Conservation (phyloP, 2,113 vertebrate genomes). For the Sorex araneus region DNA sequence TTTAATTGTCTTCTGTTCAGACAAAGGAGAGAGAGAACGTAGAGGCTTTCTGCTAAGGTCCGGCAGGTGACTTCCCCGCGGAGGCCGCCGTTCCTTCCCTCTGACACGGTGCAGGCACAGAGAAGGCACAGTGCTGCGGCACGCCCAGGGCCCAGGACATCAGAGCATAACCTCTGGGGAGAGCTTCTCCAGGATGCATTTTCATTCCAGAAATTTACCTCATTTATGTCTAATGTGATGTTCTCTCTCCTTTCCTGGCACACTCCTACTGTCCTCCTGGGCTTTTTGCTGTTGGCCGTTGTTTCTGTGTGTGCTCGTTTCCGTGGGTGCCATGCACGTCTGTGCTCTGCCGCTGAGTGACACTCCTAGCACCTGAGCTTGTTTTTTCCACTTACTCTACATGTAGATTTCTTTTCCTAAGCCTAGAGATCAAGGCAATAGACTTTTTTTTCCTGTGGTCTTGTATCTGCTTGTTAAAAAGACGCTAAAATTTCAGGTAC, state of each 20-base stretch:
- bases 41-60: conserved; percentile 35
- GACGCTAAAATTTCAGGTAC: conserved; percentile 40
- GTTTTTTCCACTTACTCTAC: not conserved
- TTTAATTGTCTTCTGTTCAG: conserved; percentile 68
- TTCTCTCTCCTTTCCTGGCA: not conserved
- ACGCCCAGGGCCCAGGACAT: conserved; percentile 46
- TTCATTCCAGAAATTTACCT: conserved; percentile 62
- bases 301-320: not conserved
- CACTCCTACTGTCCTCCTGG: not conserved
- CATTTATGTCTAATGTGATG: conserved; percentile 64
- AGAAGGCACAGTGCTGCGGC: not conserved
- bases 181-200: conserved; percentile 39
- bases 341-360: not conserved
- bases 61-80: conserved; percentile 37
- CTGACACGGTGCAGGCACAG: conserved; percentile 19
- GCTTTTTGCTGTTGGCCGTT: not conserved
- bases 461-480: too few relatives aligned
- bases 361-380: too few relatives aligned
- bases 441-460: too few relatives aligned
- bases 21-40: conserved; percentile 46
- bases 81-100: conserved; percentile 50
- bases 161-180: conserved; percentile 26
- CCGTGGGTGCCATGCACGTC: too few relatives aligned
- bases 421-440: not conserved
- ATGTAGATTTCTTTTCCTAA: conserved; percentile 48